These are phyloP conservation scores for Lerema accius DNA, from an alignment of 1,140 invertebrate species.

Conservation along the genomic window DNA sequence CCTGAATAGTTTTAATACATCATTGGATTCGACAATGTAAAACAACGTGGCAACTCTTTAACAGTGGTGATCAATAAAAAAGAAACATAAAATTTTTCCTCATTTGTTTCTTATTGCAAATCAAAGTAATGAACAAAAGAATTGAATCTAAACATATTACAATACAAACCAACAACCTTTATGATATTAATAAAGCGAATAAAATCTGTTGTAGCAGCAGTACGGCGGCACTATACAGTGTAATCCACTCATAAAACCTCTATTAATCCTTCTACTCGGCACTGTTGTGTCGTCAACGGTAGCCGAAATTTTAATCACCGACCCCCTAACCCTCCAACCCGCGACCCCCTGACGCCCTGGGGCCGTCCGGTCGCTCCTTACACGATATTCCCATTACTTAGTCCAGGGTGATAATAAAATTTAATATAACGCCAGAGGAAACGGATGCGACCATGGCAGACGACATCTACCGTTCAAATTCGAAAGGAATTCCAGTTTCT, in stretches of 20 bases:
- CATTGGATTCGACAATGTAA: too few relatives aligned
- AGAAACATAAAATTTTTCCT: too few relatives aligned
- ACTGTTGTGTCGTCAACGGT: conserved; percentile 79
- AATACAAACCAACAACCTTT: conserved; percentile 28
- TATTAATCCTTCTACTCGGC: conserved; percentile 75
- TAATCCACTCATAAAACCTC: conserved; percentile 80
- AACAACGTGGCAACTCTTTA: too few relatives aligned
- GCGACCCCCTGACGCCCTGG: conserved; percentile 52
- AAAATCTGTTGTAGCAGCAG: conserved; percentile 56
- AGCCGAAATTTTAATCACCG: conserved; percentile 81
- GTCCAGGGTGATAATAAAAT: conserved; percentile 83
- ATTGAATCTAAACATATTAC: background rate
- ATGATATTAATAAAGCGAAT: conserved; percentile 43
- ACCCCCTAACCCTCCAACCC: conserved; percentile 39
- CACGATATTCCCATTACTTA: conserved; percentile 84
- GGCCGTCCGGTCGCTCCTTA: conserved; percentile 78
- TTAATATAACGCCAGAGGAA: conserved; percentile 80
- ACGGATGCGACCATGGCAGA: conserved; percentile 69
- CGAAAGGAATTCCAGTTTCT: conserved; percentile 3
- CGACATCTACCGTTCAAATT: conserved; percentile 40
- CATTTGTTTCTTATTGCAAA: too few relatives aligned
- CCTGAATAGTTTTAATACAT: too few relatives aligned
- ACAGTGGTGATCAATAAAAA: too few relatives aligned
- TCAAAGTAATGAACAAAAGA: too few relatives aligned
- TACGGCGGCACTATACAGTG: conserved; percentile 62